Conservation (phyloP, 2,888 invertebrate genomes). For the Mantis religiosa region DNA sequence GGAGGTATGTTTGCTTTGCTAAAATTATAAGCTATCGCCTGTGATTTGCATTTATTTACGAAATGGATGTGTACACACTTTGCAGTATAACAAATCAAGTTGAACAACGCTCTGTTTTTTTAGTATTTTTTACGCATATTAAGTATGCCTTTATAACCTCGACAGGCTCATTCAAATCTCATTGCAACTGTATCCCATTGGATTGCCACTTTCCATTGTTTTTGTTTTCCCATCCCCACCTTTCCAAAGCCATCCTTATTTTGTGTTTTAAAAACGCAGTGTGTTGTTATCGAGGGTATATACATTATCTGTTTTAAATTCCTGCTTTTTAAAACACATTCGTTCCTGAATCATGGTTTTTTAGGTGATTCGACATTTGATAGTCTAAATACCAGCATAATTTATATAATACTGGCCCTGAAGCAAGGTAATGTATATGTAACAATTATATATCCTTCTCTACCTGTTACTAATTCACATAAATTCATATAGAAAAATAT, state of each 20-base stretch:
- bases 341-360: no score
- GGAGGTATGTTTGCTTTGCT: not conserved
- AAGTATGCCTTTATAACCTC: not conserved
- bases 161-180: not conserved
- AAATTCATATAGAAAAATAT: no score
- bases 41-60: not conserved
- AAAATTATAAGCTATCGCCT: not conserved
- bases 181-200: not conserved
- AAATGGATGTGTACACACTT: not conserved
- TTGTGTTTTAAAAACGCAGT: not conserved
- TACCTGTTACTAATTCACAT: no score
- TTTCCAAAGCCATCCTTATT: not conserved
- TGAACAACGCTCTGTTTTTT: not conserved
- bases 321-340: no score
- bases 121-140: not conserved
- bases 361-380: no score
- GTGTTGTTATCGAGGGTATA: not conserved
- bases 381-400: no score
- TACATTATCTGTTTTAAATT: not conserved
- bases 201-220: not conserved
- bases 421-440: no score
- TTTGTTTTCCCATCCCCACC: not conserved
- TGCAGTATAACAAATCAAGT: not conserved
- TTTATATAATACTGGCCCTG: no score
- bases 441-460: no score